Evolutionary conservation across 2,888 invertebrate genomes (phyloP).

Genomic region (Lacanobia oleracea): DNA sequence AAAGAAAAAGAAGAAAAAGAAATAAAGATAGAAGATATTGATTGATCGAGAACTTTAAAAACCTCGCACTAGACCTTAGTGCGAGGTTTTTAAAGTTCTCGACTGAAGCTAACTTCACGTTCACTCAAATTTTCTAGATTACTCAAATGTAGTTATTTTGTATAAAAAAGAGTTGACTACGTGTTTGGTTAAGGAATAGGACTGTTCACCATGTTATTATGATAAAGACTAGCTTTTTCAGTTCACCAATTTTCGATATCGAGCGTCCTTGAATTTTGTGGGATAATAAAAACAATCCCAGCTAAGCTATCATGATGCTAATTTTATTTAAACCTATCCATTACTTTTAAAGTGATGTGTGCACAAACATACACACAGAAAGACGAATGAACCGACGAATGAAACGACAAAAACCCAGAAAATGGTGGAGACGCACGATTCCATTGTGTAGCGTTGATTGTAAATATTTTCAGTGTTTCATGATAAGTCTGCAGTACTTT

Average conservation of each 20-base stretch:
- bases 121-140: no score
- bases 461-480: background rate
- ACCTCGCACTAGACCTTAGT: no score
- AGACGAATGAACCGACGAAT: constrained; percentile 29
- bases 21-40: no score
- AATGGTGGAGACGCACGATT: constrained; percentile 34
- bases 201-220: no score
- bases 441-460: constrained; percentile 10
- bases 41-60: no score
- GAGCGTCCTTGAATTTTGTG: background rate
- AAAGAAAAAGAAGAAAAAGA: no score
- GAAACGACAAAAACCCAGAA: constrained; percentile 48
- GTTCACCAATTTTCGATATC: background rate
- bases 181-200: no score
- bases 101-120: no score
- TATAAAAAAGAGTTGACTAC: no score
- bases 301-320: background rate
- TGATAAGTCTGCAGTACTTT: background rate
- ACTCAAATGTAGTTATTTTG: no score
- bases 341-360: constrained; percentile 49
- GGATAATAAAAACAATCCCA: background rate
- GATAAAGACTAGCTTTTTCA: background rate
- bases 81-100: no score
- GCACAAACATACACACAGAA: constrained; percentile 41
- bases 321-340: constrained; percentile 24